These are phyloP conservation scores for Leuctra nigra DNA, from an alignment of 2,888 invertebrate genomes.

Conservation along the genomic window DNA sequence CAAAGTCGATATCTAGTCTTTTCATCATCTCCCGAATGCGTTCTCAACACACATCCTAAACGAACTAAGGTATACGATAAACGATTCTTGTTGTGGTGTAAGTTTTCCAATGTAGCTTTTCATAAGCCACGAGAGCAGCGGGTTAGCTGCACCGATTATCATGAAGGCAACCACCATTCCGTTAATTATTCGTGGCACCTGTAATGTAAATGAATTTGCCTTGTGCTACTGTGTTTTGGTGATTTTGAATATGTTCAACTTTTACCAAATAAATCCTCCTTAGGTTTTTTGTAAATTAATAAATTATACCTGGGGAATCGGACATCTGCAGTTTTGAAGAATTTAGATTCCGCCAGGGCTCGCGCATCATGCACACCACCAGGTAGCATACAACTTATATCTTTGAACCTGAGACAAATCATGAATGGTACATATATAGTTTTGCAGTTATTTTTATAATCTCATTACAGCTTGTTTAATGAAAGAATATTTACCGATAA, in stretches of 20 bases:
- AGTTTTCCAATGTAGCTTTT: constrained; percentile 27
- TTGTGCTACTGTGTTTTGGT: background rate
- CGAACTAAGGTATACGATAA: constrained; percentile 28
- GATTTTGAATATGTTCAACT: background rate
- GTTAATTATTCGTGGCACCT: constrained; percentile 20
- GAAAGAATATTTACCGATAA: too few relatives aligned
- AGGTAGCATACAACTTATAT: constrained; percentile 2
- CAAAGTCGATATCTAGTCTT: constrained; percentile 29
- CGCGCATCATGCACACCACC: background rate
- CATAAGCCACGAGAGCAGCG: constrained; percentile 29
- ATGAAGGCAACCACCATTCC: constrained; percentile 26
- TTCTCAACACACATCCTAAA: constrained; percentile 31
- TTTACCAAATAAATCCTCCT: too few relatives aligned
- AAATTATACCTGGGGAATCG: too few relatives aligned
- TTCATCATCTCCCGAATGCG: constrained; percentile 32
- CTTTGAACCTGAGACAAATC: background rate
- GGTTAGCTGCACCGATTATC: constrained; percentile 29
- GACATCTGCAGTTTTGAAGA: background rate
- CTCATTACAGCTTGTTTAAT: too few relatives aligned
- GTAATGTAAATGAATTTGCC: constrained; percentile 1
- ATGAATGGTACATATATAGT: too few relatives aligned
- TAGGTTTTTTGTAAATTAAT: too few relatives aligned
- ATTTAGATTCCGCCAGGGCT: background rate
- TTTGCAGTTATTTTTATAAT: too few relatives aligned
- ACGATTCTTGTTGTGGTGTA: constrained; percentile 28